A percentile compares a stretch with the other conserved stretches of the same genome.
Conservation (phyloP, 2,888 invertebrate genomes). For the Apodemia duryi region DNA sequence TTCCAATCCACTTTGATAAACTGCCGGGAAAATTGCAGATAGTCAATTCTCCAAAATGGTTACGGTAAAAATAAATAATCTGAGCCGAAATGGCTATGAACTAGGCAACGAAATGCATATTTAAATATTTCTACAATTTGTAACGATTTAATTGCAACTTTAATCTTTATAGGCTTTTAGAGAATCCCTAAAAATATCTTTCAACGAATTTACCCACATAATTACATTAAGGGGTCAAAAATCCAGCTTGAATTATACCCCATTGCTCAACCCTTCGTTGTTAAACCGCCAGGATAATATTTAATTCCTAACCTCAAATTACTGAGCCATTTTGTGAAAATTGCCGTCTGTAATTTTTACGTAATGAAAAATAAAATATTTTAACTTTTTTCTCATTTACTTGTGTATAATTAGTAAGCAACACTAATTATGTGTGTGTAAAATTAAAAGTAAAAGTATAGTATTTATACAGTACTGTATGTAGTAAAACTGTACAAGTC, state of each 20-base stretch:
- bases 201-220: neutral
- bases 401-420: neutral
- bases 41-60: too few species aligned
- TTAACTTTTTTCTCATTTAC: slow-evolving; percentile 10
- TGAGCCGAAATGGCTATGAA: too few species aligned
- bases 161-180: neutral
- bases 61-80: too few species aligned
- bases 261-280: slow-evolving; percentile 9
- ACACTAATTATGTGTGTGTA: too few species aligned
- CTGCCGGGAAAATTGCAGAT: too few species aligned
- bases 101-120: too few species aligned
- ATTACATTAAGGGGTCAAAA: slow-evolving; percentile 4
- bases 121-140: too few species aligned
- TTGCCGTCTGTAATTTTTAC: slow-evolving; percentile 55
- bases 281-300: slow-evolving; percentile 37
- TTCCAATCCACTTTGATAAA: too few species aligned
- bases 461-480: too few species aligned
- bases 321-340: slow-evolving; percentile 55
- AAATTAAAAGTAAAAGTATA: too few species aligned
- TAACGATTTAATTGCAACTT: neutral
- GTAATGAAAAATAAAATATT: slow-evolving; percentile 22
- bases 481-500: too few species aligned
- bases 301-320: slow-evolving; percentile 50
- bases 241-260: slow-evolving; percentile 2
- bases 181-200: neutral